These are phyloP conservation scores for Nebria ingens DNA, from an alignment of 1,140 invertebrate genomes.

Conservation along the genomic window DNA sequence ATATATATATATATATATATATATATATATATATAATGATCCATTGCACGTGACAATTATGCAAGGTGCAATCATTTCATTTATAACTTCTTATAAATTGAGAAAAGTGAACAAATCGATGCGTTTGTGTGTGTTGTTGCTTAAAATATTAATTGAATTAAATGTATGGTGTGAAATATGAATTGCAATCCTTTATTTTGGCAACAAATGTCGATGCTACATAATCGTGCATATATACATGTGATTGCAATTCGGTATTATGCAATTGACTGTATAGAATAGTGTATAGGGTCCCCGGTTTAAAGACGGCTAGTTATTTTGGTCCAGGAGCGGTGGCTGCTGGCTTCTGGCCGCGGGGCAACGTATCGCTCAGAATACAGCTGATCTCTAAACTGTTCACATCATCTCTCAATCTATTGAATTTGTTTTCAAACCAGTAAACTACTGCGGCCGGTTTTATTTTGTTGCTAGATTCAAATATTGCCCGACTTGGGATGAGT, in stretches of 20 bases:
- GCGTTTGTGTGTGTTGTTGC: too few species aligned
- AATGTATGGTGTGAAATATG: too few species aligned
- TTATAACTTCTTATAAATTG: neutral
- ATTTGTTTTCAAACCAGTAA: too few species aligned
- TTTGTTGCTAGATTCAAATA: too few species aligned
- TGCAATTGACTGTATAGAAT: neutral
- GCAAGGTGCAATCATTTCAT: too few species aligned
- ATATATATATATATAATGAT: neutral
- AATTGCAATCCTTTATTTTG: too few species aligned
- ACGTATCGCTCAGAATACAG: neutral
- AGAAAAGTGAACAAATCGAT: neutral
- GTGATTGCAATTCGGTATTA: too few species aligned
- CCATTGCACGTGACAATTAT: neutral
- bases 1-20: neutral
- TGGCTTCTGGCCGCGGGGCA: neutral
- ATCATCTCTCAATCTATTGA: too few species aligned
- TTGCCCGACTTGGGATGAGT: too few species aligned
- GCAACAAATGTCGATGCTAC: too few species aligned
- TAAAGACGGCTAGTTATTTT: constrained; percentile 6
- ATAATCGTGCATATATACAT: neutral
- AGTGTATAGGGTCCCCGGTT: neutral
- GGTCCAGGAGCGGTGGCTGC: neutral
- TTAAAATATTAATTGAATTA: too few species aligned
- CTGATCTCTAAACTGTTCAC: neutral
- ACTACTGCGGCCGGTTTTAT: too few species aligned